Percentiles rank a stretch among this genome's conserved stretches.
These are phyloP conservation scores for Asobara japonica DNA, from an alignment of 1,140 invertebrate species.

Conservation along the genomic window DNA sequence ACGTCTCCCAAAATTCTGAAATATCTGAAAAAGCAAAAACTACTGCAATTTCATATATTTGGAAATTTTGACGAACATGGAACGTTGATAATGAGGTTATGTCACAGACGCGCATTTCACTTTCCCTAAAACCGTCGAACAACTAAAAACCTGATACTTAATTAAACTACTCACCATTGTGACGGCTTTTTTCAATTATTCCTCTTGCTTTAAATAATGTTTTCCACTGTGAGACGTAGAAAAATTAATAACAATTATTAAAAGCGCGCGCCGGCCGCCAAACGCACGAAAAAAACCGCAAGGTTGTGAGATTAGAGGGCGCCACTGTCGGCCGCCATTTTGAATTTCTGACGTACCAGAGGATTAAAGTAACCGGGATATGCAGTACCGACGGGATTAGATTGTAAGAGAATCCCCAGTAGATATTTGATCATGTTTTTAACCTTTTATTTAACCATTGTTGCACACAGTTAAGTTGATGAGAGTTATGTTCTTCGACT, in stretches of 20 bases:
- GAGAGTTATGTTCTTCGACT: too few species aligned
- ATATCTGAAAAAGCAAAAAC: background rate
- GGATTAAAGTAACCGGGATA: too few species aligned
- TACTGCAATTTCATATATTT: background rate
- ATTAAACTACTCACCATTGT: conserved; percentile 36
- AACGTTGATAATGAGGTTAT: conserved; percentile 5
- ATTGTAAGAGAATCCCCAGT: too few species aligned
- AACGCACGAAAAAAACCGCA: background rate
- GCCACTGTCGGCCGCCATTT: background rate
- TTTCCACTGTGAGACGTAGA: background rate
- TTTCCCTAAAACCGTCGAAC: background rate
- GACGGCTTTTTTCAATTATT: conserved; percentile 18
- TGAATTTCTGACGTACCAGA: background rate
- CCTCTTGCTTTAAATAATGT: background rate
- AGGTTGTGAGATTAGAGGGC: background rate
- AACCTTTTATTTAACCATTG: too few species aligned
- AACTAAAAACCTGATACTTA: background rate
- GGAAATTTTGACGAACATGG: background rate
- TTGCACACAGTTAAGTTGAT: too few species aligned
- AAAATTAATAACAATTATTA: background rate
- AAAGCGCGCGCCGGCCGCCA: background rate
- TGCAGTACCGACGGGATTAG: too few species aligned
- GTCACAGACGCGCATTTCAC: background rate
- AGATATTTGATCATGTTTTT: too few species aligned
- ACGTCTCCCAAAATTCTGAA: too few species aligned